Conservation (phyloP, 2,113 vertebrate species). For the Zosterops borbonicus region DNA sequence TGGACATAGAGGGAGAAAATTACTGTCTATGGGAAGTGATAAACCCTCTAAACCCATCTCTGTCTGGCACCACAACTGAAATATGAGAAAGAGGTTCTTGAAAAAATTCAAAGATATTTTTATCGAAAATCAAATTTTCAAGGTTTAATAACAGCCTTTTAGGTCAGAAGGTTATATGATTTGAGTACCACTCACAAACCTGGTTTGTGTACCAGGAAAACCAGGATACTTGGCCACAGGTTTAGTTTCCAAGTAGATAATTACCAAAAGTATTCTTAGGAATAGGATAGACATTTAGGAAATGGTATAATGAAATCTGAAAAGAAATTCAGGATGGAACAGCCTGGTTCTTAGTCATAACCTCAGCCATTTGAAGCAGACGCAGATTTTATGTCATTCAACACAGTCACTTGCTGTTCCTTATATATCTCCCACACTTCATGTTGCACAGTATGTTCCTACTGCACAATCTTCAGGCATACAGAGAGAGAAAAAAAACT, state of each 20-base stretch:
- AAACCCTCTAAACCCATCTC: constrained; percentile 8
- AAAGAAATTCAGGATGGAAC: background rate
- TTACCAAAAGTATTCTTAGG: background rate
- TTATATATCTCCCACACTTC: constrained; percentile 27
- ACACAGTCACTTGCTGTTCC: background rate
- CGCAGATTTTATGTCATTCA: constrained; percentile 31
- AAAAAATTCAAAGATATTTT: background rate
- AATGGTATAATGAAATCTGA: background rate
- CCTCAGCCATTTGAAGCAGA: constrained; percentile 25
- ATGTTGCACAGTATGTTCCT: background rate
- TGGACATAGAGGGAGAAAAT: background rate
- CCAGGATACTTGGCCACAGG: background rate
- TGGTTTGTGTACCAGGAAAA: background rate
- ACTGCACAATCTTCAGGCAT: background rate
- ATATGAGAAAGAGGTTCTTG: background rate
- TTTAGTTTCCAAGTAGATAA: background rate
- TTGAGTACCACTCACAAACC: background rate
- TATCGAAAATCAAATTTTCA: background rate
- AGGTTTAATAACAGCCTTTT: background rate
- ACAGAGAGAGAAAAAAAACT: background rate
- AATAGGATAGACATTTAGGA: background rate
- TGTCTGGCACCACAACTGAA: constrained; percentile 16
- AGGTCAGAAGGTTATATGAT: background rate
- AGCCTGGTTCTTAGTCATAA: background rate
- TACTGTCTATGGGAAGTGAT: constrained; percentile 31